Percentiles rank a stretch among this genome's conserved stretches.
Evolutionary conservation across 1,140 invertebrate genomes (phyloP).

Genomic region (Lepidotrigona ventralis): DNA sequence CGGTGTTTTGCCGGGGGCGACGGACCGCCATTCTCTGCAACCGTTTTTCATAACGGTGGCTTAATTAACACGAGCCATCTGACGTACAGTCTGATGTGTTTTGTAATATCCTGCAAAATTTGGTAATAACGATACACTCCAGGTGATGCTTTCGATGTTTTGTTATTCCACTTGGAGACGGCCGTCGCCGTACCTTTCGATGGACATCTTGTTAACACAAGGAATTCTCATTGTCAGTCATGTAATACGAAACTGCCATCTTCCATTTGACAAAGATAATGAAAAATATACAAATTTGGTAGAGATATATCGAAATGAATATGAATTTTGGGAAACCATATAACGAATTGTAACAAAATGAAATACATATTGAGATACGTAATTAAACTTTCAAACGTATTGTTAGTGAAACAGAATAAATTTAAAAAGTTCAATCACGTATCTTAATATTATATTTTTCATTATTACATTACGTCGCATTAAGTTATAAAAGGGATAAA

Average conservation of each 20-base stretch:
- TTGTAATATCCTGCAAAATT: conserved; percentile 51
- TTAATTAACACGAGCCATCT: conserved; percentile 50
- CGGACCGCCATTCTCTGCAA: conserved; percentile 18
- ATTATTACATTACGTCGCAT: neutral
- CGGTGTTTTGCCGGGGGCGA: conserved; percentile 32
- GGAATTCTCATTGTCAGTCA: no score
- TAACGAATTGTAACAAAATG: neutral
- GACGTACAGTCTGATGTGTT: conserved; percentile 43
- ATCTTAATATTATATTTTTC: neutral
- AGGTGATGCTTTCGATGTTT: conserved; percentile 34
- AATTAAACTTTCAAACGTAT: neutral
- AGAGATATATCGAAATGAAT: no score
- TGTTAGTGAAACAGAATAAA: neutral
- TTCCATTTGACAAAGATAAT: neutral
- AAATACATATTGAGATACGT: neutral
- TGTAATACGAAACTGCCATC: neutral
- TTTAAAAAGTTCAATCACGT: neutral
- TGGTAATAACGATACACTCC: conserved; percentile 46
- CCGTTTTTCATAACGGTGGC: conserved; percentile 53
- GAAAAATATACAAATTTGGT: neutral
- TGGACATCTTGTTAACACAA: conserved; percentile 1
- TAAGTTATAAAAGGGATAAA: neutral
- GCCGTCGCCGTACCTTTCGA: neutral
- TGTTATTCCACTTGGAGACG: conserved; percentile 1
- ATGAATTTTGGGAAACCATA: neutral